Evolutionary conservation across 2,113 vertebrate species (phyloP).

Genomic region (Suricata suricatta): DNA sequence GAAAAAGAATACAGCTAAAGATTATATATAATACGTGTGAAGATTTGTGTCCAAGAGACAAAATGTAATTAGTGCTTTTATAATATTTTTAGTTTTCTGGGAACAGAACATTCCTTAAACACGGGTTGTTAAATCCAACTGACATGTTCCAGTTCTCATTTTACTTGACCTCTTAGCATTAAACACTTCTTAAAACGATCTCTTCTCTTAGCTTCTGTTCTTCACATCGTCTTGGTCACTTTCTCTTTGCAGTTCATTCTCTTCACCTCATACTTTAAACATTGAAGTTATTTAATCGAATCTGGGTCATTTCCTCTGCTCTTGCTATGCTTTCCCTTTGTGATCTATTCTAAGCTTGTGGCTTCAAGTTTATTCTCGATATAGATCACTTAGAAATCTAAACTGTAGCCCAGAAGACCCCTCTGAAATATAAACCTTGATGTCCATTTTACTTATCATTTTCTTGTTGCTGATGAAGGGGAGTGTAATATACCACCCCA

Average conservation of each 20-base stretch:
- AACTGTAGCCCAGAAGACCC: background rate
- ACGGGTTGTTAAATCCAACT: slow-evolving; percentile 13
- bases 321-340: background rate
- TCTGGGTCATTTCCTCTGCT: background rate
- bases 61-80: slow-evolving; percentile 28
- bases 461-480: background rate
- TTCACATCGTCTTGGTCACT: background rate
- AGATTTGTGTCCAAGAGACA: background rate
- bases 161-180: background rate
- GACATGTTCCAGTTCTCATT: slow-evolving; percentile 37
- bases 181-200: background rate
- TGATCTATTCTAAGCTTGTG: background rate
- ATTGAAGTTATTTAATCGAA: background rate
- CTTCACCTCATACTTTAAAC: background rate
- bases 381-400: background rate
- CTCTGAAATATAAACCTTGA: background rate
- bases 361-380: background rate
- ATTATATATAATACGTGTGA: background rate
- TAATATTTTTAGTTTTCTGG: slow-evolving; percentile 37
- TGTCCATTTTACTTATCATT: background rate
- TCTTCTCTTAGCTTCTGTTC: background rate
- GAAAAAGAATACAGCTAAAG: slow-evolving; percentile 1
- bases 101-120: slow-evolving; percentile 37
- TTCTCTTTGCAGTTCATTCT: background rate
- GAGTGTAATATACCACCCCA: background rate